Evolutionary conservation across 2,888 invertebrate species (phyloP).

Genomic region (Cancer borealis): DNA sequence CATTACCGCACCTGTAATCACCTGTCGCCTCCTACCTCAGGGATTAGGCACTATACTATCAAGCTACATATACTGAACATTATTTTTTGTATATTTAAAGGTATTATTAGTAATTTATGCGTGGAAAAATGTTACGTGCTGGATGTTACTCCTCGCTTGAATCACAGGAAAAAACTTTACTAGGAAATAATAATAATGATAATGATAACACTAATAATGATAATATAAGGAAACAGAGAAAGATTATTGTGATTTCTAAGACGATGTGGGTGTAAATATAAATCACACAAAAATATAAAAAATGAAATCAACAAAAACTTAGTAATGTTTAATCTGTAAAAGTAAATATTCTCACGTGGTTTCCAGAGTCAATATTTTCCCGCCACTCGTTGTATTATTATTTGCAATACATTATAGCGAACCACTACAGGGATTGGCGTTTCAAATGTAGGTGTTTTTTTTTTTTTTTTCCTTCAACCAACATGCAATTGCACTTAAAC

Average conservation of each 20-base stretch:
- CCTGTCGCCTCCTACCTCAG: not conserved
- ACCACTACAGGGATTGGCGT: not conserved
- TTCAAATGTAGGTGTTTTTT: not conserved
- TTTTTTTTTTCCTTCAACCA: not conserved
- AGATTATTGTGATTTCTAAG: too few relatives aligned
- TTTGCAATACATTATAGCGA: not conserved
- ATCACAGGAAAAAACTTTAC: not conserved
- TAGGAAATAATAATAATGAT: too few relatives aligned
- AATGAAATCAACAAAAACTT: too few relatives aligned
- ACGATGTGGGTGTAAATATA: too few relatives aligned
- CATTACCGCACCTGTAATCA: not conserved
- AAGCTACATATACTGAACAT: not conserved
- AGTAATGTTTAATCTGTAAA: too few relatives aligned
- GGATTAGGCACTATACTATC: not conserved
- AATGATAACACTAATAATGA: too few relatives aligned
- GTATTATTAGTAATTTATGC: not conserved
- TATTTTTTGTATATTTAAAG: not conserved
- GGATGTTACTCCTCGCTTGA: not conserved
- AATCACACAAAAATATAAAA: too few relatives aligned
- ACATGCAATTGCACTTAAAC: not conserved
- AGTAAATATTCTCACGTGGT: too few relatives aligned
- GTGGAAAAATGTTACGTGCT: not conserved
- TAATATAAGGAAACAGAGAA: too few relatives aligned
- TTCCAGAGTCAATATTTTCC: not conserved
- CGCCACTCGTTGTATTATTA: not conserved